Evolutionary conservation across 2,888 invertebrate species (phyloP).

Genomic region (Epinotia brunnichana): DNA sequence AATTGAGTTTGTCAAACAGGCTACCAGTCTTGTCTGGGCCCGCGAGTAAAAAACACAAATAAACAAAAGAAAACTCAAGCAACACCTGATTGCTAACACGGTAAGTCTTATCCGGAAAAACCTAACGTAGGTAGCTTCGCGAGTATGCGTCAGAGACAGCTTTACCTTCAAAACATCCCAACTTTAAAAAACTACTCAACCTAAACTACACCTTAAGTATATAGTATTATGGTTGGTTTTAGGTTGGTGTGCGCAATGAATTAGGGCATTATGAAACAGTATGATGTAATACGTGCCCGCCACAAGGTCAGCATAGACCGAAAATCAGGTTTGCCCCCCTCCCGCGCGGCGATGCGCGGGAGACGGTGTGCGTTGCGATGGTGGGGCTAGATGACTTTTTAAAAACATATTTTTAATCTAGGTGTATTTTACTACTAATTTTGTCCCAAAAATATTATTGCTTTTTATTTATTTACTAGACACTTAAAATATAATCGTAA

Average conservation of each 20-base stretch:
- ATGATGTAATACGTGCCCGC: conserved; percentile 79
- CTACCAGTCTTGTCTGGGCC: conserved; percentile 16
- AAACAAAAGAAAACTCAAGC: conserved; percentile 53
- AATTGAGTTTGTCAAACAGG: conserved; percentile 30
- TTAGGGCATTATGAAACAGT: conserved; percentile 72
- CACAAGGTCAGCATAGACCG: conserved; percentile 82
- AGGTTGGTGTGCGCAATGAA: conserved; percentile 49
- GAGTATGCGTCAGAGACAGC: conserved; percentile 64
- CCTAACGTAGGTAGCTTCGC: conserved; percentile 70
- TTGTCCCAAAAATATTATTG: too few relatives aligned
- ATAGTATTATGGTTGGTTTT: conserved; percentile 33
- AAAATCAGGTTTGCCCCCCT: conserved; percentile 78
- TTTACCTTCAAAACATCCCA: conserved; percentile 50
- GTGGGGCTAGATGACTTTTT: conserved; percentile 41
- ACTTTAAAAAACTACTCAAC: conserved; percentile 31
- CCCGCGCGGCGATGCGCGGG: conserved; percentile 56
- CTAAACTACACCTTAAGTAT: conserved; percentile 47
- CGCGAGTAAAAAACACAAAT: conserved; percentile 46
- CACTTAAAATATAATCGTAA: too few relatives aligned
- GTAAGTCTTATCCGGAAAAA: conserved; percentile 79
- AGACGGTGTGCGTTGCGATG: conserved; percentile 51
- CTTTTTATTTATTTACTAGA: too few relatives aligned
- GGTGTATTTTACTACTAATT: too few relatives aligned
- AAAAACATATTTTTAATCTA: conserved; percentile 16
- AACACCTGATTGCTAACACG: conserved; percentile 57